phyloP scores from a whole-genome alignment of 2,888 invertebrate genomes.

The Rhogogaster chlorosoma region DNA sequence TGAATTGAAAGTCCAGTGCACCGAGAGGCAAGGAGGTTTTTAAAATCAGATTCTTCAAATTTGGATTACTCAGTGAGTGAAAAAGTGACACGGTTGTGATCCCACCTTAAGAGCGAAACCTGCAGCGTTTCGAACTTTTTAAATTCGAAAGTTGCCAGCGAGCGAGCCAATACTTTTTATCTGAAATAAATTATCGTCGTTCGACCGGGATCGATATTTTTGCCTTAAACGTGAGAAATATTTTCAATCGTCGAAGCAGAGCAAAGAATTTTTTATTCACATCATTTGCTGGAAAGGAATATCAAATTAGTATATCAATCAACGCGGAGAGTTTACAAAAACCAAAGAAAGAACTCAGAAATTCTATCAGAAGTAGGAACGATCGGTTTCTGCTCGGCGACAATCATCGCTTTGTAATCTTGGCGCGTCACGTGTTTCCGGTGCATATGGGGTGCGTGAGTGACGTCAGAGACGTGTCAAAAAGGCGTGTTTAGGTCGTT shows the following conservation, averaged over 20 bases:
- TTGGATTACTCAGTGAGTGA: conserved; percentile 13
- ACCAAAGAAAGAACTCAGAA: background rate
- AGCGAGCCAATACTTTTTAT: conserved; percentile 29
- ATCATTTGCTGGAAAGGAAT: background rate
- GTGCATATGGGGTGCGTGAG: conserved; percentile 49
- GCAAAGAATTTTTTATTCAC: background rate
- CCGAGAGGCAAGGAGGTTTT: background rate
- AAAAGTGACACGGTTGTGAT: conserved; percentile 23
- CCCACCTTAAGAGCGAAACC: background rate
- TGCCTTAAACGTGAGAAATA: background rate
- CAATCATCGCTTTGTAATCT: conserved; percentile 33
- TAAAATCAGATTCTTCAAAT: background rate
- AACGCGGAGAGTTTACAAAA: background rate
- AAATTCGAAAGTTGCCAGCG: conserved; percentile 38
- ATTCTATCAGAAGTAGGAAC: background rate
- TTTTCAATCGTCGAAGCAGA: background rate
- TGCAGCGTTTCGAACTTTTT: background rate
- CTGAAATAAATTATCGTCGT: background rate
- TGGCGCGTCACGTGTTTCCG: conserved; percentile 46
- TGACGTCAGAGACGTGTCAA: conserved; percentile 33
- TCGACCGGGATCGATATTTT: background rate
- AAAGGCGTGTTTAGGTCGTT: conserved; percentile 15
- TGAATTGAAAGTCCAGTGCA: background rate
- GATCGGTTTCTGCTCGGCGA: background rate
- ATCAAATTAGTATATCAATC: background rate